A percentile compares a stretch with the other conserved stretches of the same genome.
These are phyloP conservation scores for Zosterops hypoxanthus DNA, from an alignment of 2,113 vertebrate species.

Conservation along the genomic window DNA sequence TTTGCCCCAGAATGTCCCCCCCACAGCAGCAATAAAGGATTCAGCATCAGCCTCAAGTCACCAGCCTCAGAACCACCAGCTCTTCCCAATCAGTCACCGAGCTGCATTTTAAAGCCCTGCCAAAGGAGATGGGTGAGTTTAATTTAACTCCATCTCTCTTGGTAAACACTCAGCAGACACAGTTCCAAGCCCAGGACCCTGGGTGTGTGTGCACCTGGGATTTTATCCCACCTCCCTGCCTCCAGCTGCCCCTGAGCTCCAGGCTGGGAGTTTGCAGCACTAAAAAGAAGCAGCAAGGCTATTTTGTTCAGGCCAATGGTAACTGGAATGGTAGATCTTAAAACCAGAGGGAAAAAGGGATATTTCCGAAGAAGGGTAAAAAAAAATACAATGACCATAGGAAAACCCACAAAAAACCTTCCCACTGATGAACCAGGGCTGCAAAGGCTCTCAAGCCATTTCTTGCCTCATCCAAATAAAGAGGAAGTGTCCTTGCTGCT, in stretches of 20 bases:
- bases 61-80: background rate
- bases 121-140: background rate
- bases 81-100: background rate
- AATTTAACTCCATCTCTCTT: background rate
- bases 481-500: conserved; percentile 14
- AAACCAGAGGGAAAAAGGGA: background rate
- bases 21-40: fast-evolving
- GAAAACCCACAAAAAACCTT: background rate
- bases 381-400: background rate
- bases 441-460: background rate
- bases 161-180: background rate
- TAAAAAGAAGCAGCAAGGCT: background rate
- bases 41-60: background rate
- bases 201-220: fast-evolving
- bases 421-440: background rate
- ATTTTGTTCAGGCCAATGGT: background rate
- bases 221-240: background rate
- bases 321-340: background rate
- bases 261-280: background rate
- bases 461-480: background rate
- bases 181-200: fast-evolving
- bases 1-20: background rate
- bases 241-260: background rate
- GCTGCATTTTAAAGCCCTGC: background rate
- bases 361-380: background rate